Conservation (phyloP, 2,888 invertebrate species). For the Saturnia japonica region DNA sequence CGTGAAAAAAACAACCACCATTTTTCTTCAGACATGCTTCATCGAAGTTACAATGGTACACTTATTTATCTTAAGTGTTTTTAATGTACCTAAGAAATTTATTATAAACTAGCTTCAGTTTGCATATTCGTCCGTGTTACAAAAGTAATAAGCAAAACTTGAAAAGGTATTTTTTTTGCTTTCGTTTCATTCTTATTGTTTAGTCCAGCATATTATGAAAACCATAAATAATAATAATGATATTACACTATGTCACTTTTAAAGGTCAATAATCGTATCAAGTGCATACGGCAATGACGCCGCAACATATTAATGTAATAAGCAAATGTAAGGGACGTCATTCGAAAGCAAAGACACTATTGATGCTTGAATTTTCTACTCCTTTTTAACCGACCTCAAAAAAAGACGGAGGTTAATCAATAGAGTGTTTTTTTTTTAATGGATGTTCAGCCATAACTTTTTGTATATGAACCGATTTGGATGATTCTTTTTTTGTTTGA, state of each 20-base stretch:
- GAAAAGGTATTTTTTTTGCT: not conserved
- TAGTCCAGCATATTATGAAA: not conserved
- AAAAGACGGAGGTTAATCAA: no score
- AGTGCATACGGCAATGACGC: no score
- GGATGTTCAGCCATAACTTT: no score
- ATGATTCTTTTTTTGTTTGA: no score
- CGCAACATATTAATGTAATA: no score
- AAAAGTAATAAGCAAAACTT: not conserved
- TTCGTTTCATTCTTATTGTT: not conserved
- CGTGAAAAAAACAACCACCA: conserved; percentile 57
- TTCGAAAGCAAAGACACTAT: no score
- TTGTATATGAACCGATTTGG: no score
- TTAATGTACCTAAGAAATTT: conserved; percentile 3
- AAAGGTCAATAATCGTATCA: not conserved
- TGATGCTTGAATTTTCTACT: no score
- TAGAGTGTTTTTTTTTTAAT: no score
- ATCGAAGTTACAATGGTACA: conserved; percentile 35
- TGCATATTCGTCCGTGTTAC: not conserved
- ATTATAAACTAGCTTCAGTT: not conserved
- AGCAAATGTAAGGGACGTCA: no score
- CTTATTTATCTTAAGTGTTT: conserved; percentile 11
- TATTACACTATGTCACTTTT: not conserved
- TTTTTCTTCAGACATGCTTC: conserved; percentile 58
- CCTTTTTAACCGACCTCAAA: no score
- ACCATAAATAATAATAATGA: not conserved